Conservation (phyloP, 2,113 vertebrate species). For the Sorex fumeus region DNA sequence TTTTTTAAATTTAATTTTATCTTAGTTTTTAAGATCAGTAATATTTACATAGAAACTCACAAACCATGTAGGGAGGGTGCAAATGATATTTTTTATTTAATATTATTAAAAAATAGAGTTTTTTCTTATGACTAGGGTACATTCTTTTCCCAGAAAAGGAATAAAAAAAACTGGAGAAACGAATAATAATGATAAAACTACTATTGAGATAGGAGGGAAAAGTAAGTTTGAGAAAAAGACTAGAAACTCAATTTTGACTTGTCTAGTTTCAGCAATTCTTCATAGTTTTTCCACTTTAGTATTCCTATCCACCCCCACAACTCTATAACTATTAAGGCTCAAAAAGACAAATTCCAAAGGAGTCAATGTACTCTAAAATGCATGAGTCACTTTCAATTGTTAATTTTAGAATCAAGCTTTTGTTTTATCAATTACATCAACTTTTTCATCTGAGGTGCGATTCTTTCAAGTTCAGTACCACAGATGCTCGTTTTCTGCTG, state of each 20-base stretch:
- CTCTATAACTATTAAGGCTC: background rate
- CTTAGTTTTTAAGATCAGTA: too few relatives aligned
- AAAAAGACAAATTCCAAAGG: background rate
- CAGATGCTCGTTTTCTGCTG: slow-evolving; percentile 53
- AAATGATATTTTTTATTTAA: too few relatives aligned
- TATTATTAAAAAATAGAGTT: too few relatives aligned
- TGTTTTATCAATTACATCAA: slow-evolving; percentile 30
- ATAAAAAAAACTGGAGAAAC: background rate
- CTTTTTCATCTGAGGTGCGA: slow-evolving; percentile 57
- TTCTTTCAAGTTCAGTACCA: slow-evolving; percentile 15
- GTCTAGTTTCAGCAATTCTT: background rate
- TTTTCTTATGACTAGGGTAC: too few relatives aligned
- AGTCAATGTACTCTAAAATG: background rate
- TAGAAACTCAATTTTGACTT: background rate
- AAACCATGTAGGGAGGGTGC: too few relatives aligned
- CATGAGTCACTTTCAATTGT: slow-evolving; percentile 59
- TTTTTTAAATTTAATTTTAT: too few relatives aligned
- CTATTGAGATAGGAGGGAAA: background rate
- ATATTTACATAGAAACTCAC: too few relatives aligned
- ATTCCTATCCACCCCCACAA: background rate
- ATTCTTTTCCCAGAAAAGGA: background rate
- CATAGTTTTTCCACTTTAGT: background rate
- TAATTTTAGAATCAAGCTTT: slow-evolving; percentile 66
- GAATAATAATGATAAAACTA: background rate
- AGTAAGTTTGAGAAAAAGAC: background rate